These are phyloP conservation scores for Cerastoderma edule DNA, from an alignment of 2,888 invertebrate species.

Conservation along the genomic window DNA sequence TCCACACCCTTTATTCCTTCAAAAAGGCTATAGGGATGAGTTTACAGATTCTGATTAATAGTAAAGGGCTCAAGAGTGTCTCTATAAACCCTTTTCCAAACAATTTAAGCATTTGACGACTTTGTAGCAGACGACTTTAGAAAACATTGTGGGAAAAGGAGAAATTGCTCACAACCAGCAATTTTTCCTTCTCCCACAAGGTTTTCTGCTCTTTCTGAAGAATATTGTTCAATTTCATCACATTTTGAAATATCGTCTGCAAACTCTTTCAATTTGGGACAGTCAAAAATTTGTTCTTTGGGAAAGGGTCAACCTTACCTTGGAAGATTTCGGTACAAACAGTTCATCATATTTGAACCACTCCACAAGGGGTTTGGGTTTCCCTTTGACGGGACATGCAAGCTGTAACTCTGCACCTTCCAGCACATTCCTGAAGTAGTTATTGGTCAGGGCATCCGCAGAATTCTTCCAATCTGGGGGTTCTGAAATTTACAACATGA, in stretches of 20 bases:
- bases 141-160: slow-evolving; percentile 14
- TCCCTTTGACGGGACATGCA: slow-evolving; percentile 80
- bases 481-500: neutral
- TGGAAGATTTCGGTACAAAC: slow-evolving; percentile 37
- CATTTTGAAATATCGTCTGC: no score
- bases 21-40: no score
- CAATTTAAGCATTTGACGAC: neutral
- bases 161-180: slow-evolving; percentile 1
- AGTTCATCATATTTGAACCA: slow-evolving; percentile 78
- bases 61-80: no score
- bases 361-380: slow-evolving; percentile 76
- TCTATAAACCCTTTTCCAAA: no score
- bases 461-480: slow-evolving; percentile 58
- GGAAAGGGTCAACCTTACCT: slow-evolving; percentile 28
- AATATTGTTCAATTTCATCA: no score
- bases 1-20: no score
- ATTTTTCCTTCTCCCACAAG: slow-evolving; percentile 3
- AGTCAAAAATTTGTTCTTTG: neutral
- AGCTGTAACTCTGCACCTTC: slow-evolving; percentile 69
- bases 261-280: no score
- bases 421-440: slow-evolving; percentile 39
- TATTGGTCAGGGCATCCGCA: slow-evolving; percentile 56
- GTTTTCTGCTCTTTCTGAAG: no score
- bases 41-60: no score
- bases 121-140: neutral